phyloP scores from a whole-genome alignment of 2,797 vertebrate genomes.

The Synanceia verrucosa region DNA sequence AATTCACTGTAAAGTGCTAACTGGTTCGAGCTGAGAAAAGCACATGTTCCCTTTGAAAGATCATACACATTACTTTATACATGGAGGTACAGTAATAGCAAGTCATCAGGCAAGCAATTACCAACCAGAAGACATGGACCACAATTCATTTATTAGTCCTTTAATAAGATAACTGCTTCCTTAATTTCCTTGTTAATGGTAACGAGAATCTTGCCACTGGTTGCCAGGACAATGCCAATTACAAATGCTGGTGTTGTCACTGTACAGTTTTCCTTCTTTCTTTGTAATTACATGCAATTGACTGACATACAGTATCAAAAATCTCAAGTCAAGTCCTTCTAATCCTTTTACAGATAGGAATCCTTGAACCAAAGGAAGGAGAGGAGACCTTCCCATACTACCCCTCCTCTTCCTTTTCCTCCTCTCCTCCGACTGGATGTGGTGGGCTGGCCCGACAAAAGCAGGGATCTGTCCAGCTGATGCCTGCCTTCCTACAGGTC shows the following conservation, averaged over 20 bases:
- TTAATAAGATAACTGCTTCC: constrained; percentile 86
- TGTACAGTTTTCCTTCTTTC: constrained; percentile 73
- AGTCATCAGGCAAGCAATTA: constrained; percentile 79
- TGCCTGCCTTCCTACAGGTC: constrained; percentile 81
- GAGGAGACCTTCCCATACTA: constrained; percentile 56
- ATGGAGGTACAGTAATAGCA: constrained; percentile 77
- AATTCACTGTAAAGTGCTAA: constrained; percentile 85
- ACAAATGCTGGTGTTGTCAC: constrained; percentile 84
- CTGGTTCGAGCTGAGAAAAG: constrained; percentile 78
- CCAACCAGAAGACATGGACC: constrained; percentile 84
- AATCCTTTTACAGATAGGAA: constrained; percentile 71
- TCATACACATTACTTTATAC: constrained; percentile 76
- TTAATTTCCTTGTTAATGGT: constrained; percentile 82
- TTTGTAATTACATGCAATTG: constrained; percentile 81
- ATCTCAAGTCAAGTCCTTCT: constrained; percentile 79
- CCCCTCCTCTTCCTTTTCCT: constrained; percentile 61
- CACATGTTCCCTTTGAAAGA: constrained; percentile 79
- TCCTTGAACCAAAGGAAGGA: constrained; percentile 74
- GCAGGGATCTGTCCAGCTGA: constrained; percentile 79
- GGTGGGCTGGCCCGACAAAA: constrained; percentile 76
- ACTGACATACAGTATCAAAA: constrained; percentile 81
- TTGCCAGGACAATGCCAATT: constrained; percentile 80
- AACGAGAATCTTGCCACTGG: constrained; percentile 78
- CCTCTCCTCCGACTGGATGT: constrained; percentile 58
- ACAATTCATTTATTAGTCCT: constrained; percentile 85